These are phyloP conservation scores for Drosophila meridionalis DNA, from an alignment of 2,888 invertebrate genomes.

Conservation along the genomic window DNA sequence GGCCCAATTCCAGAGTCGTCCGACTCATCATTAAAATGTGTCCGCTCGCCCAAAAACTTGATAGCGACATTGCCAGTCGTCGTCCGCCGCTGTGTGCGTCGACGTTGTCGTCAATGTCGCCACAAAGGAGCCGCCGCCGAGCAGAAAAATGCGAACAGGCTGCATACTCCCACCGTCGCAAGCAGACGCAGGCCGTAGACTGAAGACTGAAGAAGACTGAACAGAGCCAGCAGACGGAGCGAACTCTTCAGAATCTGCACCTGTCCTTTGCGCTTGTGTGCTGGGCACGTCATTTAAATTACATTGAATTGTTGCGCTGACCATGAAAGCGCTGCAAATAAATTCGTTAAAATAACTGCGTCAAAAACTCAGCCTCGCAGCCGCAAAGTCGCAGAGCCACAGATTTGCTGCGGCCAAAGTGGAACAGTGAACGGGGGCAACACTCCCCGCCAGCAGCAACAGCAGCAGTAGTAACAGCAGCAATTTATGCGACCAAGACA, in stretches of 20 bases:
- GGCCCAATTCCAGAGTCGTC: constrained; percentile 71
- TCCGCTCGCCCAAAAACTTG: constrained; percentile 77
- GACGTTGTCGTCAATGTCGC: constrained; percentile 75
- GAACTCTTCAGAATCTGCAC: constrained; percentile 59
- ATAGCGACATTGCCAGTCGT: constrained; percentile 78
- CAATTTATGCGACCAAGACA: constrained; percentile 70
- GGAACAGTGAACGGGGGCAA: constrained; percentile 67
- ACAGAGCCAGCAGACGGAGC: constrained; percentile 17
- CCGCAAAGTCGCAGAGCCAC: constrained; percentile 29
- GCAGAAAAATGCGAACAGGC: constrained; percentile 74
- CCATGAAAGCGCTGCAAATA: constrained; percentile 81
- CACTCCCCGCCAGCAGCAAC: constrained; percentile 61
- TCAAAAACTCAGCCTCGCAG: constrained; percentile 63
- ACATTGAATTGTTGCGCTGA: constrained; percentile 84
- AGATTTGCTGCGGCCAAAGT: constrained; percentile 73
- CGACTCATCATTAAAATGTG: constrained; percentile 80
- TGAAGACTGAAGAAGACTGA: constrained; percentile 11
- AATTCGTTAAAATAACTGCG: constrained; percentile 82
- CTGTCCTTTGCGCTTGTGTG: constrained; percentile 68
- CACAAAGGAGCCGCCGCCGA: constrained; percentile 75
- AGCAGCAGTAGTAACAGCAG: constrained; percentile 42
- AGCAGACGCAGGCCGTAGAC: constrained; percentile 24
- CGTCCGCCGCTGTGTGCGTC: constrained; percentile 63
- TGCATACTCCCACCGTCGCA: constrained; percentile 73
- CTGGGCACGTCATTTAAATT: constrained; percentile 83